Conservation (phyloP, 2,113 vertebrate species). For the Lasiurus borealis region DNA sequence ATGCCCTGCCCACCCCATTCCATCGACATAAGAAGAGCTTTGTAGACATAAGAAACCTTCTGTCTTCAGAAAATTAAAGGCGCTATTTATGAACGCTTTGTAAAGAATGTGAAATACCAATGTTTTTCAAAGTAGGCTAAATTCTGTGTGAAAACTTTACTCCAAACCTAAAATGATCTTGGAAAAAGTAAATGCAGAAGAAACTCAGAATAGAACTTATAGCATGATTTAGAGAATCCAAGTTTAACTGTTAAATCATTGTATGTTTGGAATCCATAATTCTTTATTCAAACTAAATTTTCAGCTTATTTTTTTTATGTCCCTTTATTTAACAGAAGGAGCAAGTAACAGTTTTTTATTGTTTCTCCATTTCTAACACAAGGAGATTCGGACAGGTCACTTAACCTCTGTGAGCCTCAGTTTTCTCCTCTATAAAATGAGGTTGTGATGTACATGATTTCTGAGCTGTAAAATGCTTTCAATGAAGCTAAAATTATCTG, state of each 20-base stretch:
- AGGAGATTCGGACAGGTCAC: neutral
- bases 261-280: neutral
- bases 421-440: slow-evolving; percentile 22
- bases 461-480: slow-evolving; percentile 26
- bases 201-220: neutral
- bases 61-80: slow-evolving; percentile 69
- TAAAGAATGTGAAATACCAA: slow-evolving; percentile 52
- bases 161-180: slow-evolving; percentile 19
- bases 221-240: neutral
- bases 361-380: neutral
- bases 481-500: neutral
- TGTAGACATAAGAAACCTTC: slow-evolving; percentile 72
- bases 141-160: slow-evolving; percentile 51
- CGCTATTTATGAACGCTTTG: slow-evolving; percentile 50
- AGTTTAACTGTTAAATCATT: slow-evolving; percentile 1
- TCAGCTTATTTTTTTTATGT: neutral
- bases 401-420: neutral
- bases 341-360: slow-evolving; percentile 16
- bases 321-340: neutral
- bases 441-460: neutral
- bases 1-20: slow-evolving; percentile 63
- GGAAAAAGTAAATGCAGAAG: slow-evolving; percentile 16
- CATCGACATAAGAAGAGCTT: slow-evolving; percentile 67
- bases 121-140: slow-evolving; percentile 45
- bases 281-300: slow-evolving; percentile 13